phyloP scores from a whole-genome alignment of 2,797 vertebrate genomes.

The Chrysocyon brachyurus region DNA sequence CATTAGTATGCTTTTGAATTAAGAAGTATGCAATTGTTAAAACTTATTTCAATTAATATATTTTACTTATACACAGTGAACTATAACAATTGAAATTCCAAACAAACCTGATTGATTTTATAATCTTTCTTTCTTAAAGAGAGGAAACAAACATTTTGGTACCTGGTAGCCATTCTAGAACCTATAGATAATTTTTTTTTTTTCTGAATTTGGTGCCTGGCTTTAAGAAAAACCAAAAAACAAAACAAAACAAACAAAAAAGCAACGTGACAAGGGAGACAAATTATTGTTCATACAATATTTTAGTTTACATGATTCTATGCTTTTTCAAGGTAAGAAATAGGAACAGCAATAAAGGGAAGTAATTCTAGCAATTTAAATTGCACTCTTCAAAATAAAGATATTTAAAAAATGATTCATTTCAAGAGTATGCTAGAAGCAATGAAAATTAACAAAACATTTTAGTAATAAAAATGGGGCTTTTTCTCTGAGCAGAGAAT shows the following conservation, averaged over 20 bases:
- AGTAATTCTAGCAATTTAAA: neutral
- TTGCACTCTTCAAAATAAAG: neutral
- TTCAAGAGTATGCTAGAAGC: neutral
- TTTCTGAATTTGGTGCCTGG: neutral
- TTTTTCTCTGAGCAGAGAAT: neutral
- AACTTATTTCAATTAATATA: conserved; percentile 23
- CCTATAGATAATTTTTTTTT: neutral
- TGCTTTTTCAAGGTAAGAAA: neutral
- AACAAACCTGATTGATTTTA: neutral
- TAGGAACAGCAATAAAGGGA: neutral
- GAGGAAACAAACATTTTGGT: neutral
- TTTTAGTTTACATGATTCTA: neutral
- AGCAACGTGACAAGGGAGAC: neutral
- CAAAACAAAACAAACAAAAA: neutral
- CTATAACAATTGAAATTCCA: neutral
- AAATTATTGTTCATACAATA: too few species aligned
- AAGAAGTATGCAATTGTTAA: neutral
- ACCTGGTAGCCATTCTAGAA: neutral
- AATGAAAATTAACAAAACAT: neutral
- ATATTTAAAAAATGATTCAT: neutral
- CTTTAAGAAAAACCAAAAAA: neutral
- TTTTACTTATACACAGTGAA: neutral
- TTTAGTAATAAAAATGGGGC: neutral
- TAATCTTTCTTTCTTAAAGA: neutral
- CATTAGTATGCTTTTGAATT: neutral